Conservation (phyloP, 2,113 vertebrate genomes). For the Puffinus mauretanicus region DNA sequence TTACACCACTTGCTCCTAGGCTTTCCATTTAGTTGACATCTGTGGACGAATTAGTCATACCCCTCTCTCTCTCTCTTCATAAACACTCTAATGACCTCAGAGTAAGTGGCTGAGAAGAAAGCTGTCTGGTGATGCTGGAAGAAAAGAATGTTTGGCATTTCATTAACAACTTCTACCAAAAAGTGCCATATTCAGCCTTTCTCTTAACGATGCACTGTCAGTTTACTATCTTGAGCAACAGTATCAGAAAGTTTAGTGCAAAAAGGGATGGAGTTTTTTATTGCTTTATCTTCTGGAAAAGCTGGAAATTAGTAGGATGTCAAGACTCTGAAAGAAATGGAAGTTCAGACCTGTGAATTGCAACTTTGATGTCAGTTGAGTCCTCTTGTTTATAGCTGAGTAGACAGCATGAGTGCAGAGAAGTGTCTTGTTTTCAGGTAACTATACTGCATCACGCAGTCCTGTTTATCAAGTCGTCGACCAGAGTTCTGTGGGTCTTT, state of each 20-base stretch:
- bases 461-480: neutral
- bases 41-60: neutral
- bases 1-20: neutral
- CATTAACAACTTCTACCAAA: neutral
- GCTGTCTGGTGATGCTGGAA: neutral
- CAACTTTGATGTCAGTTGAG: neutral
- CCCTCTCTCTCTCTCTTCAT: neutral
- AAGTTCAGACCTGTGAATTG: neutral
- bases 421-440: neutral
- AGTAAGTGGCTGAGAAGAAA: neutral
- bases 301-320: neutral
- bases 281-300: neutral
- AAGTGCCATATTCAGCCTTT: neutral
- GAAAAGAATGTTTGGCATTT: neutral
- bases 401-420: neutral
- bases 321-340: neutral
- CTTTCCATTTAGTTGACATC: neutral
- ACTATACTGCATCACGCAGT: neutral
- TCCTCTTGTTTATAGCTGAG: neutral
- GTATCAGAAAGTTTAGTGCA: neutral
- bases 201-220: neutral
- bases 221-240: neutral
- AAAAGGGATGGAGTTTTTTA: neutral
- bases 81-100: neutral
- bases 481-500: neutral